Evolutionary conservation across 1,140 invertebrate genomes (phyloP), one percentile per base, ranked within the genome.

Genomic region (Oedothorax gibbosus): DNA sequence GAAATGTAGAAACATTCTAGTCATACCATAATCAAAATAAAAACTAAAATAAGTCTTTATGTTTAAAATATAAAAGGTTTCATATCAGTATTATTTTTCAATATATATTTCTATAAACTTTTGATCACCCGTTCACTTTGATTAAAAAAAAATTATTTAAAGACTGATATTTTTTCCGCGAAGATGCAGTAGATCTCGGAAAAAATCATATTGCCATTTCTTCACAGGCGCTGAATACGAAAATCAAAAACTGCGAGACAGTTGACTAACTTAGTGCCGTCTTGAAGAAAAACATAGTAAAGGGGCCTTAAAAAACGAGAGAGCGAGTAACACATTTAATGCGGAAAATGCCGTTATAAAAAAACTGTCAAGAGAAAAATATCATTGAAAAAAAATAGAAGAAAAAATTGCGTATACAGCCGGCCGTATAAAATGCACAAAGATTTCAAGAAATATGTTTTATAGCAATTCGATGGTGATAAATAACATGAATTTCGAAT

Each of bases 331-430:
- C 72, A 75, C 53, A 75, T 75, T 57, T 57, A 51, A 75, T 35
- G 53, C 72, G 72, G 72, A 75, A 75, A 75, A 75, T 75, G 72
- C 14, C 54, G 54, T 75, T 75, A 75, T 75, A 75, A 75, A 75
- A 75, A 56, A 75, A 60, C 72, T 57, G 72, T 75, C 72, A 75
- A 57, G 72, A 75, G 21, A 56, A 49, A 75, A 75, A 75, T 75
- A 75, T 75, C 72, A 35, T 57, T n/a, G 53, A 75, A 21, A 56
- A 50, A 57, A 35, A 75, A 75, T 35, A 35, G 5, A 35, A 2
- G 35, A 35, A 35, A 35, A 35, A 35, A 35, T 35, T 35, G 35
- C 35, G 71, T 73, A 53, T 57, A 53, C 3, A 57, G n/a, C 56
- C 72, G 72, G 20, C 50, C 12, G 72, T 75, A 75, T 75, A 75